A percentile compares a stretch with the other conserved stretches of the same genome.
Evolutionary conservation across 2,888 invertebrate species (phyloP).

Genomic region (Andricus quercusramuli): DNA sequence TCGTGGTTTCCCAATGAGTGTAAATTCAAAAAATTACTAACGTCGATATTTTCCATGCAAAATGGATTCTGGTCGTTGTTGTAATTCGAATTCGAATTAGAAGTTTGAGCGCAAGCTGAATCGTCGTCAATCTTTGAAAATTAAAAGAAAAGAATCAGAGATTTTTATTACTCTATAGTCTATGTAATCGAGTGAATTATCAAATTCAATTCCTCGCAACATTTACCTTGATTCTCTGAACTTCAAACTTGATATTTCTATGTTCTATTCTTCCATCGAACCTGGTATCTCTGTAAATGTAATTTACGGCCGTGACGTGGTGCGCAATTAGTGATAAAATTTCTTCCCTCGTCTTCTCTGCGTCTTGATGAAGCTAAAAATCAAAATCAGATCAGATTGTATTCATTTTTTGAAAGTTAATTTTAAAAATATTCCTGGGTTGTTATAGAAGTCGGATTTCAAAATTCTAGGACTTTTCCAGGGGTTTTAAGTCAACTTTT

Average conservation of each 20-base stretch:
- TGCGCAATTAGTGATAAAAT: constrained; percentile 98
- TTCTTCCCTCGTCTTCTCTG: constrained; percentile 96
- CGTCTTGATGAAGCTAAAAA: constrained; percentile 84
- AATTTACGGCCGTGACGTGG: constrained; percentile 99
- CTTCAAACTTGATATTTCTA: constrained; percentile 97
- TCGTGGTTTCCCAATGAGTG: constrained; percentile 98
- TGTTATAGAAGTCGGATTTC: too few relatives aligned
- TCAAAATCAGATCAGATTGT: background rate
- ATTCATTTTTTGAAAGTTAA: background rate
- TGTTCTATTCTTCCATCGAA: constrained; percentile 95
- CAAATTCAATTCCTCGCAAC: background rate
- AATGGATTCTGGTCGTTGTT: constrained; percentile 89
- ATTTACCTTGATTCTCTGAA: constrained; percentile 89
- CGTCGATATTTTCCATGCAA: constrained; percentile 98
- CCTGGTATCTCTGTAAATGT: constrained; percentile 96
- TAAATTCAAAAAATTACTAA: constrained; percentile 98
- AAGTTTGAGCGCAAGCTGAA: constrained; percentile 56
- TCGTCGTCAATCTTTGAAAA: constrained; percentile 32
- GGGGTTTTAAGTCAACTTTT: too few relatives aligned
- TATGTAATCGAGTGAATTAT: constrained; percentile 44
- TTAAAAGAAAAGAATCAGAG: background rate
- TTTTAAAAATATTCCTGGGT: too few relatives aligned
- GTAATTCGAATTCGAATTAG: constrained; percentile 74
- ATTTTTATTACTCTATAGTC: background rate
- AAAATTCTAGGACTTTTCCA: too few relatives aligned